Evolutionary conservation across 2,797 vertebrate genomes (phyloP), one percentile per base, ranked within the genome.

Genomic region (Chaunax sp.): DNA sequence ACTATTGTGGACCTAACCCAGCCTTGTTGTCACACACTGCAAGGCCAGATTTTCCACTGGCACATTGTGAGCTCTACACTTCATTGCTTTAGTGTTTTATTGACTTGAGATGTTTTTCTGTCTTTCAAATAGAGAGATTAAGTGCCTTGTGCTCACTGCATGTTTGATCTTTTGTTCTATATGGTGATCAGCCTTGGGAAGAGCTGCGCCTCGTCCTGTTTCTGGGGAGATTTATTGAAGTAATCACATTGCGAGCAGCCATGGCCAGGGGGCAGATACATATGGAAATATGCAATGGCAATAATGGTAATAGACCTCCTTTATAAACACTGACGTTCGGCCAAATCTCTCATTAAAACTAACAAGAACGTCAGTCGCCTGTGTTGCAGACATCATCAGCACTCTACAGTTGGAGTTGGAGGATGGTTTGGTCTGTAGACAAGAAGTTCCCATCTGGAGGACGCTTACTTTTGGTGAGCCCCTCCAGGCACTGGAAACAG

Each of bases 81-180:
- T 89, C 66, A 80, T 84, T 83, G 76, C 60, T 78, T 75, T 41
- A 35, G 40, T 77, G 63, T 87, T 90, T 89, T 86, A 86, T 87
- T 69, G 84, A 77, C 81, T 72, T 20, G 64, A 73, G 71, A 80
- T 78, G 71, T 74, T 79, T 78, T 87, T 78, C 51, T 80, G 50
- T 72, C 69, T 78, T 72, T 87, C 74, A 78, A 64, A 90, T 58
- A 26, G 51, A 64, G 66, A 82, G 81, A 87, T 90, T 87, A 89
- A 89, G 66, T 83, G 70, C 68, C 75, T 77, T 66, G 70, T 10
- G 14, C 56, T 78, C 67, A 6, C 66, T 75, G 46, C 52, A 72
- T 53, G 69, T 89, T 86, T 86, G 73, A 86, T 90, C 73, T 86
- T 88, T 90, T 46, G 54, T 87, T 82, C 78, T 33, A 51, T 77